phyloP scores from a whole-genome alignment of 2,888 invertebrate genomes.

The Iselma pallidipennis region DNA sequence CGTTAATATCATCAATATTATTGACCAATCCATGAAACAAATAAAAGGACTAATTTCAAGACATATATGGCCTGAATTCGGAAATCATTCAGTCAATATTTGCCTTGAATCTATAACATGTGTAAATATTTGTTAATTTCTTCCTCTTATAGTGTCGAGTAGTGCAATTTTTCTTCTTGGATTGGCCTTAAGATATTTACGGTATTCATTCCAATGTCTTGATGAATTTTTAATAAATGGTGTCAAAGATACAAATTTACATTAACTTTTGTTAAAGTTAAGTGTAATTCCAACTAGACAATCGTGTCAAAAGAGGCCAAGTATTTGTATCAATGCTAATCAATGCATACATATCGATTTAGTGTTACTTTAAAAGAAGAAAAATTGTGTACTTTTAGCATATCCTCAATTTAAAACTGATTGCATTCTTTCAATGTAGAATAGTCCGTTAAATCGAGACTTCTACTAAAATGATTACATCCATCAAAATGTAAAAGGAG shows the following conservation, averaged over 20 bases:
- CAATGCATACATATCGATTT: background rate
- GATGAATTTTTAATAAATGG: background rate
- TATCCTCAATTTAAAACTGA: too few species aligned
- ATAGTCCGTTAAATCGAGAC: too few species aligned
- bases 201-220: background rate
- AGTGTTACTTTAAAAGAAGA: too few species aligned
- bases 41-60: background rate
- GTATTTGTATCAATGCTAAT: background rate
- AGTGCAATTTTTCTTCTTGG: background rate
- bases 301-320: background rate
- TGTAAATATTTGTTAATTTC: too few species aligned
- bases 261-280: background rate
- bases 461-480: too few species aligned
- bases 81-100: too few species aligned
- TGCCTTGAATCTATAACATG: too few species aligned
- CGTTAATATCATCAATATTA: background rate
- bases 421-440: too few species aligned
- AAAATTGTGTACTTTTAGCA: too few species aligned
- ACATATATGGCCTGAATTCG: too few species aligned
- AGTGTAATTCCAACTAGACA: background rate
- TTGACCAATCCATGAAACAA: background rate
- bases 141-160: too few species aligned
- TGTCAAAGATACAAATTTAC: background rate
- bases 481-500: too few species aligned
- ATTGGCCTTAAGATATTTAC: background rate